Conservation (phyloP, 1,140 invertebrate species). For the Atta texana region DNA sequence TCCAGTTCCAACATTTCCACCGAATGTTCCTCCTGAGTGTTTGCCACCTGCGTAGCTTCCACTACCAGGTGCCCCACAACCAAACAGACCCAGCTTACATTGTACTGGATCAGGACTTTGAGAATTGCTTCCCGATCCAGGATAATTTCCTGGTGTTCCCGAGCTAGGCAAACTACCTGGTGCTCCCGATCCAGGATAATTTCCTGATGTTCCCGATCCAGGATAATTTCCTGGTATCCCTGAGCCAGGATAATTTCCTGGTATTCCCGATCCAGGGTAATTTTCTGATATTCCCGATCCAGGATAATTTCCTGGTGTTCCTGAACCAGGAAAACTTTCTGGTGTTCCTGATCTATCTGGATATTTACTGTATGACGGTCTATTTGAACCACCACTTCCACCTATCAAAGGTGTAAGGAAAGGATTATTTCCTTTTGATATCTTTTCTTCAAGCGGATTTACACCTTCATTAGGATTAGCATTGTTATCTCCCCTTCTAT, state of each 20-base stretch:
- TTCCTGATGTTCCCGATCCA: not conserved
- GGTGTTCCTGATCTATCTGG: not conserved
- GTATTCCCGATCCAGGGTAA: not conserved
- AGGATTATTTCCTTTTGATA: slow-evolving; percentile 20
- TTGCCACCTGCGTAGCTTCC: not conserved
- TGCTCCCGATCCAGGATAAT: not conserved
- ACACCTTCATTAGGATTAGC: not conserved
- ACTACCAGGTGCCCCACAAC: not conserved
- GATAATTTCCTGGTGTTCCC: too few relatives aligned
- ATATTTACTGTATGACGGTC: not conserved
- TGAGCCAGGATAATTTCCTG: not conserved
- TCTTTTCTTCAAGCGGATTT: slow-evolving; percentile 6
- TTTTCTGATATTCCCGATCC: too few relatives aligned
- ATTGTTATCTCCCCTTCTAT: not conserved
- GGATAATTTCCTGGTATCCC: not conserved
- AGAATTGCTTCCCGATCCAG: not conserved
- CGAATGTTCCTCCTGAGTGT: not conserved
- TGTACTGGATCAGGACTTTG: not conserved
- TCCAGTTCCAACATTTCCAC: slow-evolving; percentile 45
- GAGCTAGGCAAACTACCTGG: not conserved
- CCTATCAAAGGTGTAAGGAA: not conserved
- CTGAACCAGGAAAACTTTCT: not conserved
- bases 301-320: not conserved
- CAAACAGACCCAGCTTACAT: slow-evolving; percentile 20
- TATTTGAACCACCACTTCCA: not conserved